These are phyloP conservation scores for Lutraria rhynchaena DNA, from an alignment of 1,140 invertebrate species.

Conservation along the genomic window DNA sequence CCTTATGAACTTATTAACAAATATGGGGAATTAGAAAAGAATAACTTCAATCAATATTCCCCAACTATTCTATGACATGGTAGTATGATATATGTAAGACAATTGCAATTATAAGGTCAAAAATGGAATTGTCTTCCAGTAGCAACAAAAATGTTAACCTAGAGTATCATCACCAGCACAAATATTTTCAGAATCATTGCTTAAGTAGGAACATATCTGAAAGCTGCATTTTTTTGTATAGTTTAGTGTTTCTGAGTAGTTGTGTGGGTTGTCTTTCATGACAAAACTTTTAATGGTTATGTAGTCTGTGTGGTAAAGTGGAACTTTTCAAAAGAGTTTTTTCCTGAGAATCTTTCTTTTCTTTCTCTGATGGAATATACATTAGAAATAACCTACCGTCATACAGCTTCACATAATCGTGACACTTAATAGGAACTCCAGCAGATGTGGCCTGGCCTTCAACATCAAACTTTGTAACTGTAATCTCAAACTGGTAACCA, in stretches of 20 bases:
- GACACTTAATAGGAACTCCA: slow-evolving; percentile 29
- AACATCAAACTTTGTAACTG: slow-evolving; percentile 49
- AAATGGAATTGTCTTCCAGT: no score
- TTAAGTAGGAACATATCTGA: neutral
- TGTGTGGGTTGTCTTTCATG: neutral
- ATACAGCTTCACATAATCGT: slow-evolving; percentile 52
- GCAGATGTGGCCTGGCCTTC: neutral
- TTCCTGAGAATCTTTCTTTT: neutral
- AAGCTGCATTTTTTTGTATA: neutral
- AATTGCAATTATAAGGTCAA: no score
- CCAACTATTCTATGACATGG: no score
- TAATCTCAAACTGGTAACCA: slow-evolving; percentile 46
- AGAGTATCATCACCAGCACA: no score
- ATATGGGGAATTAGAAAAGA: no score
- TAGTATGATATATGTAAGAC: no score
- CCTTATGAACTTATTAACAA: no score
- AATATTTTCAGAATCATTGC: no score
- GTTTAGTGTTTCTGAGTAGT: neutral
- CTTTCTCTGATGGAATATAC: neutral
- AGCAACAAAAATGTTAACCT: no score
- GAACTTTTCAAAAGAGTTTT: neutral
- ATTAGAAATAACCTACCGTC: slow-evolving; percentile 40
- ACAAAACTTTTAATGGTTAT: neutral
- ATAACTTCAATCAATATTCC: no score
- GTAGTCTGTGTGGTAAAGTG: neutral